Base-by-base conservation (phyloP, 2,888 invertebrate species). In the Calliscelio sp. region DNA sequence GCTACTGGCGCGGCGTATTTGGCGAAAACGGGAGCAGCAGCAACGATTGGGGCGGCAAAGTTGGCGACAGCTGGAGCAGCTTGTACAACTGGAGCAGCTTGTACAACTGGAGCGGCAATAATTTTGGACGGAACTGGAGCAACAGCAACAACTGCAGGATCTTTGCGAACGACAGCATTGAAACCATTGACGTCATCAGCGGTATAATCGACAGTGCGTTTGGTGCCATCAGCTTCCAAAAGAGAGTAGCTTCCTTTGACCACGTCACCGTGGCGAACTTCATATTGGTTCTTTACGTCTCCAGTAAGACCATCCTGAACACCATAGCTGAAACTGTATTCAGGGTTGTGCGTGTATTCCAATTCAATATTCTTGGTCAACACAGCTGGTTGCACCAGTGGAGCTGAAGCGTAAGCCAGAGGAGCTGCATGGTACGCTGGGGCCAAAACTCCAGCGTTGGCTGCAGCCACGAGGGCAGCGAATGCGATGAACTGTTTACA, bases 351-450 rank as follows among this genome's bases (percentile, higher is more conserved):
- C 73, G 81, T 87, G 75, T 75, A 88, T 59, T 83, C 85, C 44
- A 74, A 81, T 53, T 87, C 88, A 59, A 89, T 55, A 6, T 82
- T 75, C 66, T 87, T 87, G 14, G 74, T 38, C 25, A n/a, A 53
- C 2, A 38, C 46, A 22, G 35, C 38, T 53, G 85, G 80, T 2
- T 73, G 79, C 16, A 84, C 61, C 44, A 8, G 38, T 10, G 85
- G 87, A 10, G 87, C 77, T 89, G 96, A 95, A 38, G 96, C 96
- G 28, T 55, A 7, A 7, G 28, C 65, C n/a, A 46, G 41, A 20
- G 59, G 46, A 6, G 63, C 63, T 5, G 51, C 71, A 14, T 44
- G 70, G 49, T 61, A 70, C 18, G 77, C 77, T 11, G 77, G 59
- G 35, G 61, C 78, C 61, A 68, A 38, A 25, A 79, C 16, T 22